Evolutionary conservation across 2,113 vertebrate species (phyloP), one percentile per base, ranked within the genome.

Genomic region (Rhineura floridana): DNA sequence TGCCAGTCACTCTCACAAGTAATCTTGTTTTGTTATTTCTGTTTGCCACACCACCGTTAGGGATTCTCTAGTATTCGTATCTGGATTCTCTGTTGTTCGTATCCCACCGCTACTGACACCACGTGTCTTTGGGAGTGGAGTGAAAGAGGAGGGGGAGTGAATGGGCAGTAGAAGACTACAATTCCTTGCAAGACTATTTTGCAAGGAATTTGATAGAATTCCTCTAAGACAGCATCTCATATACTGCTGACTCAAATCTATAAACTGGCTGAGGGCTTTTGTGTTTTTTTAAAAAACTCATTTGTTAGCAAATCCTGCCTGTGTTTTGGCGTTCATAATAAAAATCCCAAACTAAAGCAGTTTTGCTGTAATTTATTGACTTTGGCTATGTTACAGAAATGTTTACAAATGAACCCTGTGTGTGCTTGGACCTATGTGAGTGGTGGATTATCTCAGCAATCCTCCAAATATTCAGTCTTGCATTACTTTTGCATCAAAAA

Each of bases 181-280:
- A 52, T 12, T 52, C 8, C 50, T 52, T 52, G 6, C 19, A 23
- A 23, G 62, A 23, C 21, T 63, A 23, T 6, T 63, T 23, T 30
- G 44, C 59, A 50, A 78, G 33, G 73, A 78, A 65, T 36, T 77
- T 23, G 15, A 6, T 3, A 82, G 72, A 19, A 23, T 8, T 39
- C 23, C 21, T 39, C 13, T 42, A 39, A 46, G 62, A 78, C 9
- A 46, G 10, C 28, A 10, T 36, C 44, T 42, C 50, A 13, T 28
- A 80, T 80, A 39, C 21, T 72, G 65, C 50, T 72, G 39, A 85
- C 76, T 85, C 76, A 81, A 82, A 73, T n/a, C 39, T 62, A 72
- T 85, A 46, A 46, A 50, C 12, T 39, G 42, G 30, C 88, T 59
- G 33, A 48, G 65, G 13, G n/a, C n/a, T n/a, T n/a, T n/a, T n/a